Percentiles rank a stretch among this genome's conserved stretches.
phyloP scores from a whole-genome alignment of 2,888 invertebrate species.

The Bimastos eiseni region DNA sequence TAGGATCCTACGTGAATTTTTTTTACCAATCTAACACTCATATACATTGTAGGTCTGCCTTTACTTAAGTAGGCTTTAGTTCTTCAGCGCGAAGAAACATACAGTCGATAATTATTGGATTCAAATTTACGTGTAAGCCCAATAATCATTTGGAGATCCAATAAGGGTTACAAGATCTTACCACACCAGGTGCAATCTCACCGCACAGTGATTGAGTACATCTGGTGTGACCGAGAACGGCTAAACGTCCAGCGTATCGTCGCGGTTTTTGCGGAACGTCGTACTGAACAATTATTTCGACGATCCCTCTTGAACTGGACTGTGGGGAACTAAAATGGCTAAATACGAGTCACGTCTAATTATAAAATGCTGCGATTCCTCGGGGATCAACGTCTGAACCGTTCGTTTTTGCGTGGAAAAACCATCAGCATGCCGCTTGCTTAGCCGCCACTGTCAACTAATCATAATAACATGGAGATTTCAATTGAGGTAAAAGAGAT shows the following conservation, averaged over 20 bases:
- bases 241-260: not conserved
- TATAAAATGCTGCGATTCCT: not conserved
- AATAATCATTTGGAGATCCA: no score
- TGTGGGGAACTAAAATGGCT: not conserved
- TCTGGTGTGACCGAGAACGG: not conserved
- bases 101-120: no score
- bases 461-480: conserved; percentile 3
- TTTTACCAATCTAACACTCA: no score
- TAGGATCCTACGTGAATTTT: no score
- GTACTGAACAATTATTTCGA: not conserved
- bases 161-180: no score
- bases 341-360: not conserved
- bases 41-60: no score
- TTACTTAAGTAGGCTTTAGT: no score
- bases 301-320: not conserved
- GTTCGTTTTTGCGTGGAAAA: not conserved
- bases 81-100: no score
- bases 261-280: not conserved
- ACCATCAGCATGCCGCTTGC: not conserved
- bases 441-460: not conserved
- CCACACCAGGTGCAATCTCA: not conserved
- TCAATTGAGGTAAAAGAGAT: not conserved
- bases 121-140: no score
- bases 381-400: not conserved
- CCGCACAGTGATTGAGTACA: not conserved